Base-by-base conservation (phyloP, 1,140 invertebrate genomes). In the Orius laevigatus region DNA sequence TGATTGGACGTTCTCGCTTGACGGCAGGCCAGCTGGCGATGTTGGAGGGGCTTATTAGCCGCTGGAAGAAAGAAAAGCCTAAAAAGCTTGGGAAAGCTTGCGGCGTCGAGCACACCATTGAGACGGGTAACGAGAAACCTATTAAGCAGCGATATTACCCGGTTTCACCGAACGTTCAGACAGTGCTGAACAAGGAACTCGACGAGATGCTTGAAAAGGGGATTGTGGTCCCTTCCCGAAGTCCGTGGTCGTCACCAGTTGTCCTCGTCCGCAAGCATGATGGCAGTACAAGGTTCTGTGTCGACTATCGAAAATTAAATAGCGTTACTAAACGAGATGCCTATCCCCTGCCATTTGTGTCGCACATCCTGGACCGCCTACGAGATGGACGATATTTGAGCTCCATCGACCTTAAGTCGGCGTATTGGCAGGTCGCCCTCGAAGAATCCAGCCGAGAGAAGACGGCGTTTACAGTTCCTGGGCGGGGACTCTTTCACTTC, bases 191-290 rank as follows among this genome's bases (percentile, higher is more conserved):
- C 31, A 19, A 53, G 4, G 52, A 60, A 36, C 47, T 58, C 0
- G 32, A 55, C 1, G 38, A 54, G 20, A 60, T 68, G 59, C 36
- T 66, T 1, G 15, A 53, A 9, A 44, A 58, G 3, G 60, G 54
- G 1, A 52, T 70, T 0, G 63, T 70, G 1, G 60, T 65, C 52
- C 62, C 63, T 1, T 62, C 62, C 4, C 54, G 56, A 0, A 64
- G 60, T 11, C 56, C 63, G 0, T 76, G 69, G 64, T 55, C 61
- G 6, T 61, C 62, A 0, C 70, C 67, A 1, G 53, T 70, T 0
- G 62, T 74, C 0, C 43, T 73, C 8, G 63, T 72, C 0, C 56
- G 59, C 50, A 78, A 77, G 50, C 68, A 69, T 31, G 65, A 72
- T 48, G 62, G 61, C 2, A 52, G 51, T 0, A 52, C 54, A 0